Conservation (phyloP, 2,888 invertebrate genomes). For the Aspidiotus rigidus region DNA sequence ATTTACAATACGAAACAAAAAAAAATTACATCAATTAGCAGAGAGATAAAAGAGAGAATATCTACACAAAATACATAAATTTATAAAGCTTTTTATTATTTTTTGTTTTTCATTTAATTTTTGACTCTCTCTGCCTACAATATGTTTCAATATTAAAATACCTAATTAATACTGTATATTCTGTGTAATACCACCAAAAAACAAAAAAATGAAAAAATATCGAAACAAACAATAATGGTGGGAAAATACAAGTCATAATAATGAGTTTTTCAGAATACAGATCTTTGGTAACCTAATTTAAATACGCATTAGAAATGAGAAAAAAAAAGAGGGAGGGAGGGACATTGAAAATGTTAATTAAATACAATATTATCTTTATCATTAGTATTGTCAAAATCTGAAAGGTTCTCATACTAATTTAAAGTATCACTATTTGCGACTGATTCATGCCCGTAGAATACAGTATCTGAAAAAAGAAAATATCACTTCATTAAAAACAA, state of each 20-base stretch:
- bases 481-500: too few species aligned
- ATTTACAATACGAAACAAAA: too few species aligned
- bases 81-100: neutral
- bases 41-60: slow-evolving; percentile 10
- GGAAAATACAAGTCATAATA: neutral
- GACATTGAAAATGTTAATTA: slow-evolving; percentile 11
- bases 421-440: slow-evolving; percentile 36
- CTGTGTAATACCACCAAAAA: slow-evolving; percentile 17
- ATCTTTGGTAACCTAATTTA: slow-evolving; percentile 33
- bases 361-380: slow-evolving; percentile 9
- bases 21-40: too few species aligned
- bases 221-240: neutral
- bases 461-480: slow-evolving; percentile 38
- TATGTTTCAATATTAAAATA: slow-evolving; percentile 22
- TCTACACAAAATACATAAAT: slow-evolving; percentile 11
- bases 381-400: slow-evolving; percentile 28
- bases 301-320: slow-evolving; percentile 10
- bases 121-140: neutral
- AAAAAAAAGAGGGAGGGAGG: neutral
- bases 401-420: slow-evolving; percentile 24
- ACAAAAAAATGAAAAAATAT: slow-evolving; percentile 13
- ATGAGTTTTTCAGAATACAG: slow-evolving; percentile 9
- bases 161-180: neutral
- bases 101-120: too few species aligned
- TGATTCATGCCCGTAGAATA: slow-evolving; percentile 40